A percentile compares a stretch with the other conserved stretches of the same genome.
Evolutionary conservation across 92 coral and sea anemone species (phyloP).

Genomic region (Meandrina meandrites): DNA sequence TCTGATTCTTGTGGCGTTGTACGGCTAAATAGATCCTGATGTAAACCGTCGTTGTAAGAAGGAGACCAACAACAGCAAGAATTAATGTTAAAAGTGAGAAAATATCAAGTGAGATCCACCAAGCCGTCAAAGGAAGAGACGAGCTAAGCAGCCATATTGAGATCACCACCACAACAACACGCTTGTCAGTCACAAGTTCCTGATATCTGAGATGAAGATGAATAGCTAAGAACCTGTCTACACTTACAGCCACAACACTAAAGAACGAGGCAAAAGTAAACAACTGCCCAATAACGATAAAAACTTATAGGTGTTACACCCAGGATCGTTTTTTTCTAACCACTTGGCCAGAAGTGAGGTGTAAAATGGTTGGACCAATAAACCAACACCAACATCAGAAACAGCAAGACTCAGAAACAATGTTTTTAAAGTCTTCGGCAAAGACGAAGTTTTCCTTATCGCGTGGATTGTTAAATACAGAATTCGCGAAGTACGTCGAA

Average conservation of each 20-base stretch:
- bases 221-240: neutral
- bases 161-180: neutral
- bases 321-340: neutral
- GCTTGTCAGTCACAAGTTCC: neutral
- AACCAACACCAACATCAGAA: constrained; percentile 19
- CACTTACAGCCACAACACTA: neutral
- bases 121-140: neutral
- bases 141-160: neutral
- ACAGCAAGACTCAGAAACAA: constrained; percentile 25
- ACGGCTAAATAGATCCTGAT: neutral
- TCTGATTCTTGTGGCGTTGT: constrained; percentile 1
- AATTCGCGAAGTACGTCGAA: no score
- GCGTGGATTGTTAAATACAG: constrained; percentile 1
- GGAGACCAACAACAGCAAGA: neutral
- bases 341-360: neutral
- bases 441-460: neutral
- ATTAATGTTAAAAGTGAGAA: neutral
- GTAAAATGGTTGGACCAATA: neutral
- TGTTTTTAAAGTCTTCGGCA: constrained; percentile 9
- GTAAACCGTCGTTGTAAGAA: neutral
- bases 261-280: neutral
- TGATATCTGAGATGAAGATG: neutral
- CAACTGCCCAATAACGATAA: accelerated
- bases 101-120: neutral
- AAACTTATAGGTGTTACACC: neutral